Percentiles rank a stretch among this genome's conserved stretches.
Conservation (phyloP, 2,113 vertebrate species). For the Solea senegalensis region DNA sequence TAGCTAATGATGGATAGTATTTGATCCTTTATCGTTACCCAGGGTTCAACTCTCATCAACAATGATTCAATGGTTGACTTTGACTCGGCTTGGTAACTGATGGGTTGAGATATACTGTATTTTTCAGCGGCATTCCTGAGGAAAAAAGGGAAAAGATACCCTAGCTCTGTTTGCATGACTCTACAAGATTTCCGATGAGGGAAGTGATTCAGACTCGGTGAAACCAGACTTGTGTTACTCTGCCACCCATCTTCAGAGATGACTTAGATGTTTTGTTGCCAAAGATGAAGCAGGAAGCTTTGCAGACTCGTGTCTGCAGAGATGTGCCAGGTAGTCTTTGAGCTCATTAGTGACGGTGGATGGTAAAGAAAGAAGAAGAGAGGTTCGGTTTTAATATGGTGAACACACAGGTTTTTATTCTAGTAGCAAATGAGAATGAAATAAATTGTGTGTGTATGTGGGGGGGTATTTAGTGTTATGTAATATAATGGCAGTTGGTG, state of each 20-base stretch:
- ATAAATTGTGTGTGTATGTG: not conserved
- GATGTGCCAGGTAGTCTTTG: not conserved
- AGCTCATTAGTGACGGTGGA: not conserved
- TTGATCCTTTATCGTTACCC: too few species aligned
- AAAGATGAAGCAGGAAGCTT: not conserved
- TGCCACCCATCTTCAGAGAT: not conserved
- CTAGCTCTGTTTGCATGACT: not conserved
- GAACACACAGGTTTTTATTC: slow-evolving; percentile 24
- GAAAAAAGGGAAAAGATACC: not conserved
- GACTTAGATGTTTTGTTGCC: slow-evolving; percentile 35
- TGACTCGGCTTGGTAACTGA: not conserved
- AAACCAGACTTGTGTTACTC: not conserved
- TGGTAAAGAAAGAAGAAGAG: not conserved
- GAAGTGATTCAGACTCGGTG: not conserved
- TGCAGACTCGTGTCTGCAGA: slow-evolving; percentile 10
- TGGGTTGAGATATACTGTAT: not conserved
- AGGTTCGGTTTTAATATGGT: not conserved
- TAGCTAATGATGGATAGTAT: too few species aligned
- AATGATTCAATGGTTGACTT: not conserved
- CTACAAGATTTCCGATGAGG: not conserved
- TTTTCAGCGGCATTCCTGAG: slow-evolving; percentile 10
- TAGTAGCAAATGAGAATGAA: not conserved
- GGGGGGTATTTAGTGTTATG: slow-evolving; percentile 1
- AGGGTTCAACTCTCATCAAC: too few species aligned
- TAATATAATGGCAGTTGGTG: slow-evolving; percentile 11